phyloP scores from a whole-genome alignment of 2,113 vertebrate species.

The Zosterops hypoxanthus region DNA sequence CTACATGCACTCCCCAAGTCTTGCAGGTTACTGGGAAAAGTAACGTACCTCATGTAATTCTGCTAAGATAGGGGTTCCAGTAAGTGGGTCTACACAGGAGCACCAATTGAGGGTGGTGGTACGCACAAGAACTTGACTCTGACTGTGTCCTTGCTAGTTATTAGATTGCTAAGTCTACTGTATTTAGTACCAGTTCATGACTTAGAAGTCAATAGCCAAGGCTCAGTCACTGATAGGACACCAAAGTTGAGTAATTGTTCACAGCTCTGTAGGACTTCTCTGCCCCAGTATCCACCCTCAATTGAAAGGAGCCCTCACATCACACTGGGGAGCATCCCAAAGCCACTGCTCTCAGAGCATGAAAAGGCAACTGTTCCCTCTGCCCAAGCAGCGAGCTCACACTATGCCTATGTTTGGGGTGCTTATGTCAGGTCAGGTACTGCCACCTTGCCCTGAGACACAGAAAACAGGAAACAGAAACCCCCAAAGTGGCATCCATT shows the following conservation, averaged over 20 bases:
- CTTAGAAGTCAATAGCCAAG: not conserved
- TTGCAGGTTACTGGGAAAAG: not conserved
- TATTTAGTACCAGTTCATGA: not conserved
- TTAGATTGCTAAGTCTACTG: not conserved
- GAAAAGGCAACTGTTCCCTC: not conserved
- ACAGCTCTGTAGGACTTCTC: not conserved
- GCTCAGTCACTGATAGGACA: not conserved
- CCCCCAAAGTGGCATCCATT: not conserved
- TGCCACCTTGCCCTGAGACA: not conserved
- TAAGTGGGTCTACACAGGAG: not conserved
- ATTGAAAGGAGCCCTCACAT: not conserved
- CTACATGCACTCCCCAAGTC: not conserved
- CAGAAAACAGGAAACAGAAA: not conserved
- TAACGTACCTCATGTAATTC: not conserved
- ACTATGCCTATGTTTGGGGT: fast-evolving
- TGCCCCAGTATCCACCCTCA: not conserved
- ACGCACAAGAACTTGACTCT: not conserved
- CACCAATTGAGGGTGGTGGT: not conserved
- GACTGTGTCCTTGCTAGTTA: not conserved
- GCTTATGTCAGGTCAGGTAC: not conserved
- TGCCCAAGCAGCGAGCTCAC: not conserved
- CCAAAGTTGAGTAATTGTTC: not conserved
- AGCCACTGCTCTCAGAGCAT: not conserved
- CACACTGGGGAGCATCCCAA: not conserved
- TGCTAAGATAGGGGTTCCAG: not conserved